Base-by-base conservation (phyloP, 2,797 vertebrate genomes). In the Pyrocephalus nanus region DNA sequence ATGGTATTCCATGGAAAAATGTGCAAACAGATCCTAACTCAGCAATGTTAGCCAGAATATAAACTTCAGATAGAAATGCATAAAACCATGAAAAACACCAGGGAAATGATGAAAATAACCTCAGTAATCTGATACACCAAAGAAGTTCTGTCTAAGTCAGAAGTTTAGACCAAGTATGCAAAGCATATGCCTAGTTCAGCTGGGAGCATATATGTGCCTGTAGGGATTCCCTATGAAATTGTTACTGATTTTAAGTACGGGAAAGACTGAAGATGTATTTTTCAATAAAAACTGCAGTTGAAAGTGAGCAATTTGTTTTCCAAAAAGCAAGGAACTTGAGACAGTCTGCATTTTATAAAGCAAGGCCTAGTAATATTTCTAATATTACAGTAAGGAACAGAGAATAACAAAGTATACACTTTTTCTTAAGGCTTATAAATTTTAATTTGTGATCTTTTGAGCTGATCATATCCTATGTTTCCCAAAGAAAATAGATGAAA, bases 61-160 rank as follows among this genome's bases (percentile, higher is more conserved):
- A 36, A 67, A 50, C 9, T 64, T 73, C 23, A 69, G 30, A 6
- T 19, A 76, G 11, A 72, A 11, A 50, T 60, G 6, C 45, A 88
- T 54, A 65, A 86, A 55, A 4, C 11, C 8, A 16, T 4, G 27
- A 73, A 69, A 64, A 65, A 20, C 17, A 5, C 1, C 20, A 40
- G 7, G 14, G 10, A 85, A 69, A 47, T n/a, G 2, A 1, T 18
- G n/a, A 70, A 53, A 48, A 30, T 43, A 0, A 9, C 11, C 1
- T 32, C 36, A 55, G 6, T 54, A 60, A 19, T 43, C 8, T 60
- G 23, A 47, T n/a, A 66, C 48, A n/a, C 23, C 15, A 66, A 48
- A 67, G 21, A 80, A 90, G 57, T 90, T 65, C 30, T n/a, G 6
- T 9, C 20, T 66, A 27, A 58, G 1, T 6, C 27, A 62, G 43